These are phyloP conservation scores for Marmota flaviventris DNA, from an alignment of 2,113 vertebrate species.

Conservation along the genomic window DNA sequence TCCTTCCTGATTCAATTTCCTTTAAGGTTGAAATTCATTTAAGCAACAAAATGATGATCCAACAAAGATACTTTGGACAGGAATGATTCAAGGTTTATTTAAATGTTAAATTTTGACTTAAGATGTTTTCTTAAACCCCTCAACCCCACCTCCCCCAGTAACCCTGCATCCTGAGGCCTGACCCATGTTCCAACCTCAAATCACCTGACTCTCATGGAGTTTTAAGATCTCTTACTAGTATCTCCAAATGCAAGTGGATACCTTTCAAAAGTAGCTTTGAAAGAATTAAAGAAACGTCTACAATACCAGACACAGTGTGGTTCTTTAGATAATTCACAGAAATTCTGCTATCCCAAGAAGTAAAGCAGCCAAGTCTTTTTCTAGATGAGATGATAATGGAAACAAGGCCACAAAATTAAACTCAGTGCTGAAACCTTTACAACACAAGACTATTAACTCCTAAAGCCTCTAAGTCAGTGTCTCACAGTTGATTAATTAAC, in stretches of 20 bases:
- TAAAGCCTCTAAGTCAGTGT: neutral
- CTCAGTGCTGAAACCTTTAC: neutral
- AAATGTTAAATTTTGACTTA: conserved; percentile 32
- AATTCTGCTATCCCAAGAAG: neutral
- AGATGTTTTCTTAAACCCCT: neutral
- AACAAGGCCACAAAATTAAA: conserved; percentile 50
- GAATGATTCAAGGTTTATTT: conserved; percentile 31
- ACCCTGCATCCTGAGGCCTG: neutral
- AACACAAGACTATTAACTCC: neutral
- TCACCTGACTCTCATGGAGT: neutral
- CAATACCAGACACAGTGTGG: neutral
- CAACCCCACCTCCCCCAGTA: too few species aligned
- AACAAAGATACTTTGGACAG: neutral
- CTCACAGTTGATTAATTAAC: conserved; percentile 34
- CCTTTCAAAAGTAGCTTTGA: neutral
- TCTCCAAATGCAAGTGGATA: neutral
- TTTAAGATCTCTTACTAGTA: neutral
- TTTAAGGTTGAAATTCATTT: neutral
- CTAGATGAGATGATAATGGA: neutral
- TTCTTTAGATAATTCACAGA: neutral
- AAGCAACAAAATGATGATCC: neutral
- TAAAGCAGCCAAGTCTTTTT: neutral
- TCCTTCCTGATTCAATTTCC: neutral
- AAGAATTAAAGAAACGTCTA: neutral
- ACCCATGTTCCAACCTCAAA: neutral